Base-by-base conservation (phyloP, 2,113 vertebrate species). In the Leucosticte australis region DNA sequence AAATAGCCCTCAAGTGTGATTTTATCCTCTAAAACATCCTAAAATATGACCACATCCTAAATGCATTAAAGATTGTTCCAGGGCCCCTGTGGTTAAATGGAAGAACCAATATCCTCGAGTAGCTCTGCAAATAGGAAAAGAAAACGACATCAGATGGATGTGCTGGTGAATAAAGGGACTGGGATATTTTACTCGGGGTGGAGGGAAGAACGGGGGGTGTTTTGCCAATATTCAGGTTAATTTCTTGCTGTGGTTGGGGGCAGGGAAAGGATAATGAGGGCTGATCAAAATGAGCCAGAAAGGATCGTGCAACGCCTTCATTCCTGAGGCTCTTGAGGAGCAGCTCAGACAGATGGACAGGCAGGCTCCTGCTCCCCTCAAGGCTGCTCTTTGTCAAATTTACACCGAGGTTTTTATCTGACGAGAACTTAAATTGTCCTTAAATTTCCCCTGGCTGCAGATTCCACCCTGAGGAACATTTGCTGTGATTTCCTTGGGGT, bases 1-100 rank as follows among this genome's bases (percentile, higher is more conserved):
- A 60, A 78, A 81, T 90, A 81, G 83, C 62, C 87, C 93, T 96
- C 79, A 59, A 94, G 94, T 95, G 80, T 93, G 89, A 95, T 94
- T 95, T 97, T 96, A 89, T 90, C 41, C 63, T 89, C 74, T 78
- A 74, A 96, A 96, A 39, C 83, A 63, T 96, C 83, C 91, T 95
- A 97, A 95, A 97, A 97, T 94, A 95, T 86, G 69, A 95, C 89
- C 96, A 97, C 93, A 95, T 97, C 93, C 91, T 96, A 96, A 95
- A 94, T 67, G 67, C 83, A 97, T 97, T 98, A 96, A 95, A 84
- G 93, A 87, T 87, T 93, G 74, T 95, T 95, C 89, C 89, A 96
- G 84, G 57, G 57, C 67, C 82, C 69, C 77, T 69, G 70, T 39
- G 63, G 74, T 94, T 96, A 91, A 96, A 94, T 94, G 84, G 90